Conservation (phyloP, 2,113 vertebrate genomes). For the Aphelocoma coerulescens region DNA sequence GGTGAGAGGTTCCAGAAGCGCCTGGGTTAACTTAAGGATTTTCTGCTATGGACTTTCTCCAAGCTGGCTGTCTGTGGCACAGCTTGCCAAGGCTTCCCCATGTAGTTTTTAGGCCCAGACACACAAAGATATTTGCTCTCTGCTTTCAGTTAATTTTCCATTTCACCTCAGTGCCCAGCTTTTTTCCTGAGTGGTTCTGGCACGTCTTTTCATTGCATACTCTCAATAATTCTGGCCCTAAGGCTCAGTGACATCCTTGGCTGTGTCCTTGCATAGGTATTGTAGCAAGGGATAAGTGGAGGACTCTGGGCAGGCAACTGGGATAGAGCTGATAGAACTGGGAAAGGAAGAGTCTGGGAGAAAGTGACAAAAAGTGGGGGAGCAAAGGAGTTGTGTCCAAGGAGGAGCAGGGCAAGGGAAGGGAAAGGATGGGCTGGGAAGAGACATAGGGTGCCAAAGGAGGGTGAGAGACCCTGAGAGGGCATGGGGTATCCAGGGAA, state of each 20-base stretch:
- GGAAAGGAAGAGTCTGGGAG: not conserved
- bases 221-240: not conserved
- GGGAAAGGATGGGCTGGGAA: not conserved
- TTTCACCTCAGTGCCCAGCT: not conserved
- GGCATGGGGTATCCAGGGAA: not conserved
- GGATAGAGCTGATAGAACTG: not conserved
- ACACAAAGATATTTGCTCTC: not conserved
- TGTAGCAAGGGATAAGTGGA: not conserved
- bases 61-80: not conserved
- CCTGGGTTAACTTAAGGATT: not conserved
- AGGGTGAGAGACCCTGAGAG: not conserved
- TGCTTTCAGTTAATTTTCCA: not conserved
- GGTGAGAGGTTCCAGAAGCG: not conserved
- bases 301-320: not conserved
- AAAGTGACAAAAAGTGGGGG: not conserved
- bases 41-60: not conserved
- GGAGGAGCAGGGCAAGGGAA: not conserved
- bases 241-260: not conserved
- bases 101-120: not conserved
- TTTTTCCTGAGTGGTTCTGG: not conserved
- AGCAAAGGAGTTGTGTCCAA: not conserved
- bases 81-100: not conserved
- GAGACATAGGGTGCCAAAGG: not conserved
- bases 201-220: not conserved
- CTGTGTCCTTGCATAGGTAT: not conserved